Percentiles rank a stretch among this genome's conserved stretches.
Conservation (phyloP, 2,888 invertebrate species). For the Heteromyza rotundicornis region DNA sequence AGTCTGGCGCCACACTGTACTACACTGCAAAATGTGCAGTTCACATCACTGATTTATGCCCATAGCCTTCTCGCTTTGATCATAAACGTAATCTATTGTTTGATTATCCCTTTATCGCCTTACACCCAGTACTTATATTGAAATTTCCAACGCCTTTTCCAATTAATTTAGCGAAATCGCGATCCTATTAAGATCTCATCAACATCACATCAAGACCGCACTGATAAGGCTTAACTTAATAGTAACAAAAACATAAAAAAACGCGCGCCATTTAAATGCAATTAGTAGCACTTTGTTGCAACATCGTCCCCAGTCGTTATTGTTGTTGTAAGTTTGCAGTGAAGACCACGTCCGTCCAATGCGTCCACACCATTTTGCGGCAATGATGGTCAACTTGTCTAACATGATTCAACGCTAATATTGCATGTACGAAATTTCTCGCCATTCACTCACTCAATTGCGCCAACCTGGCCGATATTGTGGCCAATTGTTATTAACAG, state of each 20-base stretch:
- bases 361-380: constrained; percentile 7
- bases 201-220: constrained; percentile 7
- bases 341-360: constrained; percentile 19
- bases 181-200: constrained; percentile 44
- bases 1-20: too few species aligned
- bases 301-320: too few species aligned
- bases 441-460: neutral
- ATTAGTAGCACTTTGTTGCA: constrained; percentile 40
- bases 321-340: too few species aligned
- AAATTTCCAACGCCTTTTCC: constrained; percentile 43
- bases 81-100: too few species aligned
- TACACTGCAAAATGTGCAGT: too few species aligned
- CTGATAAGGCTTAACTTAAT: too few species aligned
- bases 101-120: too few species aligned
- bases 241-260: too few species aligned
- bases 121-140: too few species aligned
- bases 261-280: constrained; percentile 38
- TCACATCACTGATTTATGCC: too few species aligned
- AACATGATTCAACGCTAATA: constrained; percentile 34
- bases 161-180: constrained; percentile 32
- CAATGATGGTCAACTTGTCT: constrained; percentile 17
- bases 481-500: neutral
- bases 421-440: neutral
- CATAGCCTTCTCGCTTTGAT: too few species aligned
- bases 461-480: neutral